phyloP scores from a whole-genome alignment of 2,888 invertebrate species.

The Polietes domitor region DNA sequence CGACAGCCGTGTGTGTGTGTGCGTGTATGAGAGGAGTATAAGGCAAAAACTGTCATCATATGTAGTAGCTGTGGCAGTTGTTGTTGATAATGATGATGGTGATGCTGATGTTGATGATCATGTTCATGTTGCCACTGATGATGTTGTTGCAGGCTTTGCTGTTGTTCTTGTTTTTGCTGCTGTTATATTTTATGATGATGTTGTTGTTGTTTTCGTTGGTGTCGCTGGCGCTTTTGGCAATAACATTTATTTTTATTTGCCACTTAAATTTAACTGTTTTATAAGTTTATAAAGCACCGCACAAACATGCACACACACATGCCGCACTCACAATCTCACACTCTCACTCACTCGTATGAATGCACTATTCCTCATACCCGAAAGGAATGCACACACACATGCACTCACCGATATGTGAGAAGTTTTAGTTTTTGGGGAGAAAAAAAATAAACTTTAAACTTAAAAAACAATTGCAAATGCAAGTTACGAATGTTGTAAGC shows the following conservation, averaged over 20 bases:
- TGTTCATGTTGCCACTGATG: conserved; percentile 3
- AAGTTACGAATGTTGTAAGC: background rate
- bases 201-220: background rate
- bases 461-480: conserved; percentile 48
- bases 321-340: background rate
- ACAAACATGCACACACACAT: background rate
- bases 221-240: conserved; percentile 37
- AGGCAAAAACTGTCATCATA: conserved; percentile 13
- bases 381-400: conserved; percentile 3
- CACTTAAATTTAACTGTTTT: conserved; percentile 65
- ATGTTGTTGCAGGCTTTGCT: background rate
- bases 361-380: no score
- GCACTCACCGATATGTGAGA: background rate
- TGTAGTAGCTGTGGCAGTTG: background rate
- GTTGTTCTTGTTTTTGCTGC: no score
- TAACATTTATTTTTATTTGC: conserved; percentile 64
- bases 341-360: background rate
- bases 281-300: conserved; percentile 50
- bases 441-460: conserved; percentile 25
- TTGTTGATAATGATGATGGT: background rate
- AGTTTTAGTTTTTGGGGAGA: background rate
- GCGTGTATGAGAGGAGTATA: no score
- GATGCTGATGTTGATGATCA: background rate
- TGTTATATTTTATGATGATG: no score
- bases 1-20: background rate